A percentile compares a stretch with the other conserved stretches of the same genome.
Evolutionary conservation across 2,888 invertebrate genomes (phyloP).

Genomic region (Lasioglossum oenotherae): DNA sequence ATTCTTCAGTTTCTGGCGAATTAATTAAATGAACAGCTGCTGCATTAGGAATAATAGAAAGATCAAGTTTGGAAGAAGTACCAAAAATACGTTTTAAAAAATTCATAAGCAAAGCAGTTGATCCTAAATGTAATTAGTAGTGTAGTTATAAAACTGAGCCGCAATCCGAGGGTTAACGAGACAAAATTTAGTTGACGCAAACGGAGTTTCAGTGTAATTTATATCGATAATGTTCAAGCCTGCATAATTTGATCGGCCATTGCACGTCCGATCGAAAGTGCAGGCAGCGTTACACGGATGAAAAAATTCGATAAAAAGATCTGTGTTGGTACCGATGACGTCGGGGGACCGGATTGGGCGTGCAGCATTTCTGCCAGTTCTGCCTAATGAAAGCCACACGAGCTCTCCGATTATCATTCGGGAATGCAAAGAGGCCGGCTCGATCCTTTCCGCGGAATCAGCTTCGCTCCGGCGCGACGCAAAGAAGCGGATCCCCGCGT

Average conservation of each 20-base stretch:
- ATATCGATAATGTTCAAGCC: no score
- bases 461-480: neutral
- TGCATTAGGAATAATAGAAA: no score
- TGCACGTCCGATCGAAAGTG: neutral
- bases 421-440: constrained; percentile 9
- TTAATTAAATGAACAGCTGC: no score
- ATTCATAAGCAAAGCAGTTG: no score
- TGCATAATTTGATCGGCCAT: neutral
- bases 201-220: no score
- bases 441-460: constrained; percentile 29
- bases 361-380: neutral
- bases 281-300: neutral
- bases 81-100: no score
- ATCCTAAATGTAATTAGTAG: no score
- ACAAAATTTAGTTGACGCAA: no score
- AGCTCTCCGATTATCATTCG: constrained; percentile 36
- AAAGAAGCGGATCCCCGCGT: neutral
- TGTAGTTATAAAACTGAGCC: no score
- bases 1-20: no score
- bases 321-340: constrained; percentile 45
- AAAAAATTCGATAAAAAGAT: constrained; percentile 36
- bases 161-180: no score
- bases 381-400: constrained; percentile 22
- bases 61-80: no score
- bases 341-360: neutral